Evolutionary conservation across 2,113 vertebrate species (phyloP).

Genomic region (Leuciscus idus): DNA sequence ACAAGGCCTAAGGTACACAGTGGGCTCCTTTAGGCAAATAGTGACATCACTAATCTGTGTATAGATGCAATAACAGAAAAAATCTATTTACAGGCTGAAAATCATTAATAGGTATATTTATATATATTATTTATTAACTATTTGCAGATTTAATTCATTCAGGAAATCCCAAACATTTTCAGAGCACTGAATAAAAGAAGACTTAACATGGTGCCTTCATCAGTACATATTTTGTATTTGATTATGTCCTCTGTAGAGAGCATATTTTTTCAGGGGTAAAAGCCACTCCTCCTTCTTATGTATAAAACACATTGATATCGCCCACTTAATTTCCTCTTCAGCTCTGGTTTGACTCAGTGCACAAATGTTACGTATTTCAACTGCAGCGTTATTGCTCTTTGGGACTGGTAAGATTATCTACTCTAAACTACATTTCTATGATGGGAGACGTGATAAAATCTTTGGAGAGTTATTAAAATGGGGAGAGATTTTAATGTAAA

Average conservation of each 20-base stretch:
- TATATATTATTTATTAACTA: no score
- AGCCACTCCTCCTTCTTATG: constrained; percentile 34
- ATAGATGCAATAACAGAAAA: no score
- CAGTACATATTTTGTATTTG: not conserved
- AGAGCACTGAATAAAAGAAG: not conserved
- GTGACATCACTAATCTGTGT: no score
- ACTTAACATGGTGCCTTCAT: not conserved
- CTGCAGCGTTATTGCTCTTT: not conserved
- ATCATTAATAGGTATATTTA: no score
- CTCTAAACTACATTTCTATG: not conserved
- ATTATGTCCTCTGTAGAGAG: not conserved
- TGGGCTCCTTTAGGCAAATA: no score
- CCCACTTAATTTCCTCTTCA: constrained; percentile 24
- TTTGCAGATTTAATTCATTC: not conserved
- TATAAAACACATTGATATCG: constrained; percentile 22
- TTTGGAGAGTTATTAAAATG: not conserved
- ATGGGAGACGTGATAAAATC: not conserved
- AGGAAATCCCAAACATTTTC: not conserved
- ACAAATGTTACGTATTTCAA: constrained; percentile 28
- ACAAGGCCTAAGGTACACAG: no score
- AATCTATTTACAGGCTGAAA: no score
- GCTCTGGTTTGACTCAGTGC: not conserved
- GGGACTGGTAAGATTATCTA: not conserved
- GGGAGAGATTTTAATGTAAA: not conserved
- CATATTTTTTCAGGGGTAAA: not conserved